These are phyloP conservation scores for Eueides isabella DNA, from an alignment of 1,140 invertebrate genomes.

Conservation along the genomic window DNA sequence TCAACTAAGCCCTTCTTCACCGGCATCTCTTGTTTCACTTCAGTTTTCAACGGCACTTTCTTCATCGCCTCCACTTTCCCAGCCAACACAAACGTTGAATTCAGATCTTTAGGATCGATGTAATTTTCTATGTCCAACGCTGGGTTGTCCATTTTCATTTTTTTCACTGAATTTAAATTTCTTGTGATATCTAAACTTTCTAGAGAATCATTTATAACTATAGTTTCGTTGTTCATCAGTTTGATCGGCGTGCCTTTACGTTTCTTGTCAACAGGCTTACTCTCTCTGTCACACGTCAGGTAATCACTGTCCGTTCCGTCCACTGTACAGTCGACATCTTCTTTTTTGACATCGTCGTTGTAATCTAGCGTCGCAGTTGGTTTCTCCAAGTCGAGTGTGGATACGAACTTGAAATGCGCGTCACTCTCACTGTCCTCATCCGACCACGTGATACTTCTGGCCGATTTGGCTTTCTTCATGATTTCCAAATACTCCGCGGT, in stretches of 20 bases:
- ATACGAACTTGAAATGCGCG: conserved; percentile 65
- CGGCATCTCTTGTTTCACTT: conserved; percentile 46
- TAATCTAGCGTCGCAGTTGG: conserved; percentile 52
- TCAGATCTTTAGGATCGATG: conserved; percentile 71
- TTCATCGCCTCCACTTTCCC: conserved; percentile 59
- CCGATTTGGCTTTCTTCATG: conserved; percentile 74
- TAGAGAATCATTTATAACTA: conserved; percentile 71
- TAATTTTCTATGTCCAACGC: conserved; percentile 53
- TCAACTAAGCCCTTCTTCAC: conserved; percentile 57
- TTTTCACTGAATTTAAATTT: conserved; percentile 65
- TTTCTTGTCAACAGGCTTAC: conserved; percentile 59
- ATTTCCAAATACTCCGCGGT: conserved; percentile 71
- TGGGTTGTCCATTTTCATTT: conserved; percentile 57
- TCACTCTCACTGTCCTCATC: conserved; percentile 59
- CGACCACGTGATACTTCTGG: conserved; percentile 72
- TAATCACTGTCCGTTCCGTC: conserved; percentile 64
- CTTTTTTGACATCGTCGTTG: conserved; percentile 40
- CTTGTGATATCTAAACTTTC: conserved; percentile 62
- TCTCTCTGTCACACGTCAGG: conserved; percentile 65
- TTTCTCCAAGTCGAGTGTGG: conserved; percentile 61
- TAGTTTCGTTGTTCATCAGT: conserved; percentile 68
- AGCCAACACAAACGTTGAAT: conserved; percentile 76
- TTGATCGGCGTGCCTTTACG: conserved; percentile 72
- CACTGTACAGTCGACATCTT: conserved; percentile 49
- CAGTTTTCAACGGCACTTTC: conserved; percentile 50